Percentiles rank a stretch among this genome's conserved stretches.
phyloP scores from a whole-genome alignment of 2,888 invertebrate species.

The Aelia acuminata region DNA sequence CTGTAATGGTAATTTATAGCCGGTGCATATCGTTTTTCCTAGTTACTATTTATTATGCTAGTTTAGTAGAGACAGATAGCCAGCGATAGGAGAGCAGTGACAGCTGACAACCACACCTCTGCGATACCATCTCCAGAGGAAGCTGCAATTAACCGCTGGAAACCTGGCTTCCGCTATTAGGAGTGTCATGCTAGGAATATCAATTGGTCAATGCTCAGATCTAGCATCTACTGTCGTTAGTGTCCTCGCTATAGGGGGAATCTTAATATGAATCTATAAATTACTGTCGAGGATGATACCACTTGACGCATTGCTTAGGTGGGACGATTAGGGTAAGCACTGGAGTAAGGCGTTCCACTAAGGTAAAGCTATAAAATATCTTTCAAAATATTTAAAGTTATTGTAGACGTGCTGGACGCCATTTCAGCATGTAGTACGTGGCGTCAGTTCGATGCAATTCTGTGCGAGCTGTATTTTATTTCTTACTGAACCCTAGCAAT shows the following conservation, averaged over 20 bases:
- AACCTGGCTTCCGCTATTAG: constrained; percentile 39
- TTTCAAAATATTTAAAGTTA: no score
- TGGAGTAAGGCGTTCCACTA: neutral
- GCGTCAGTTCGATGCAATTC: no score
- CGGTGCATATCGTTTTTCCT: neutral
- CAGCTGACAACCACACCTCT: constrained; percentile 28
- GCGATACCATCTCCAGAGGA: constrained; percentile 35
- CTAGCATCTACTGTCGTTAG: constrained; percentile 13
- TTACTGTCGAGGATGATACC: neutral
- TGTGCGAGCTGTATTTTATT: no score
- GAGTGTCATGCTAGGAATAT: neutral
- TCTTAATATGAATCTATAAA: constrained; percentile 7
- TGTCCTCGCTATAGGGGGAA: neutral
- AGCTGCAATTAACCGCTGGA: constrained; percentile 38
- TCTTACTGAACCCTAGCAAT: no score
- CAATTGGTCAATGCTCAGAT: constrained; percentile 25
- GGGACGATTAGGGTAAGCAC: neutral
- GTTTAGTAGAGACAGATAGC: neutral
- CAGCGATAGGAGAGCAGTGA: neutral
- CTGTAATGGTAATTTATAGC: neutral
- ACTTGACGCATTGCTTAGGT: neutral
- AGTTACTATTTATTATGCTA: constrained; percentile 35
- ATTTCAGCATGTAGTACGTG: no score
- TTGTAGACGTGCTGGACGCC: no score
- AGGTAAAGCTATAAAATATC: no score